Percentiles rank a stretch among this genome's conserved stretches.
Conservation (phyloP, 1,140 invertebrate genomes). For the Hylaeus anthracinus region DNA sequence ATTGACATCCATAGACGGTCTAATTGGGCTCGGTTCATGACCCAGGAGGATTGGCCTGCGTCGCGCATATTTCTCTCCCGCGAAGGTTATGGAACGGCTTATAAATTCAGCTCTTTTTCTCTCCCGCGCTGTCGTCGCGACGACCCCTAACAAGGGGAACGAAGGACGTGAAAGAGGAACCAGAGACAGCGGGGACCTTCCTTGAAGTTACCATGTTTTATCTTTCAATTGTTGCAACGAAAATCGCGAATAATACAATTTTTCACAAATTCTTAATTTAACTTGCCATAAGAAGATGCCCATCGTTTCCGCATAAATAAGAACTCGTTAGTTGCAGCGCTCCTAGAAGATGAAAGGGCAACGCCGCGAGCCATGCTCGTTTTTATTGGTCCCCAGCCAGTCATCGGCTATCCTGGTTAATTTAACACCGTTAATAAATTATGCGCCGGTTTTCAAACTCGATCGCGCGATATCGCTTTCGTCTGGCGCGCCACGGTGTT, state of each 20-base stretch:
- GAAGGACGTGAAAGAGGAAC: background rate
- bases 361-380: slow-evolving; percentile 7
- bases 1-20: slow-evolving; percentile 52
- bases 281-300: no score
- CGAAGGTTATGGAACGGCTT: slow-evolving; percentile 1
- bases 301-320: no score
- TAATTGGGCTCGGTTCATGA: slow-evolving; percentile 55
- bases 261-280: no score
- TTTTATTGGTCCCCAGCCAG: slow-evolving; percentile 62
- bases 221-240: slow-evolving; percentile 11
- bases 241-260: no score
- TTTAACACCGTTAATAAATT: slow-evolving; percentile 62
- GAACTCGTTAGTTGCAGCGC: no score
- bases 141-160: background rate
- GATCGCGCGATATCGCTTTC: slow-evolving; percentile 51
- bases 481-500: slow-evolving; percentile 22
- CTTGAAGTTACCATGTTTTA: background rate
- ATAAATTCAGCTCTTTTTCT: slow-evolving; percentile 36
- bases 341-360: no score
- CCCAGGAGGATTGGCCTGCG: slow-evolving; percentile 9
- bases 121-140: background rate
- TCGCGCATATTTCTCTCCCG: slow-evolving; percentile 3
- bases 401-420: slow-evolving; percentile 59
- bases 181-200: no score
- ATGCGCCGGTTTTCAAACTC: slow-evolving; percentile 53